phyloP scores from a whole-genome alignment of 1,140 invertebrate genomes.

The Drosophila setifemur region DNA sequence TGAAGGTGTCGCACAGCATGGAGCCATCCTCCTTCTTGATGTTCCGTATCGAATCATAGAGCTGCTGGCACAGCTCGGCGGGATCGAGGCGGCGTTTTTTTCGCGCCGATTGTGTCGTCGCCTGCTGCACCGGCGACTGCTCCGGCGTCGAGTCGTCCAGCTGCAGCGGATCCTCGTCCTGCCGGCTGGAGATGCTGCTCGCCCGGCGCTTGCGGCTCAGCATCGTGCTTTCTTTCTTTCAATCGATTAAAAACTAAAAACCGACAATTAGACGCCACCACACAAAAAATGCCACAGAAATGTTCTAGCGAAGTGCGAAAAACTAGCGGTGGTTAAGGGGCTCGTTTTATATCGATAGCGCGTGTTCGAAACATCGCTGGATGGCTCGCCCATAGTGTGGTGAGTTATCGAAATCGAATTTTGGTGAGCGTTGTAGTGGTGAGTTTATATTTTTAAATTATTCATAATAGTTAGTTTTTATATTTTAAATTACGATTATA shows the following conservation, averaged over 20 bases:
- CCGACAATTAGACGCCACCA: constrained; percentile 52
- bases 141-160: constrained; percentile 83
- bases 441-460: too few relatives aligned
- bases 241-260: constrained; percentile 11
- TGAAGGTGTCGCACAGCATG: constrained; percentile 96
- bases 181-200: constrained; percentile 73
- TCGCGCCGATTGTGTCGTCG: constrained; percentile 64
- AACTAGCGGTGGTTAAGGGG: not conserved
- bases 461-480: too few relatives aligned
- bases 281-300: constrained; percentile 23
- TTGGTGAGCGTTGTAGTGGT: too few relatives aligned
- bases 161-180: constrained; percentile 79
- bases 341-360: not conserved
- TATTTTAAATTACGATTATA: too few relatives aligned
- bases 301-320: constrained; percentile 16
- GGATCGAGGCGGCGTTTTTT: constrained; percentile 72
- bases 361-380: too few relatives aligned
- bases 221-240: constrained; percentile 42
- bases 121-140: constrained; percentile 83
- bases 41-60: constrained; percentile 95
- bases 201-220: constrained; percentile 77
- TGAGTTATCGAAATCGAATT: not conserved
- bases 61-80: constrained; percentile 94
- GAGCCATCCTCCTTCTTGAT: constrained; percentile 96
- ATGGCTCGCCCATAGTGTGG: not conserved